A percentile compares a stretch with the other conserved stretches of the same genome.
Conservation (phyloP, 2,113 vertebrate genomes). For the Toxotes jaculatrix region DNA sequence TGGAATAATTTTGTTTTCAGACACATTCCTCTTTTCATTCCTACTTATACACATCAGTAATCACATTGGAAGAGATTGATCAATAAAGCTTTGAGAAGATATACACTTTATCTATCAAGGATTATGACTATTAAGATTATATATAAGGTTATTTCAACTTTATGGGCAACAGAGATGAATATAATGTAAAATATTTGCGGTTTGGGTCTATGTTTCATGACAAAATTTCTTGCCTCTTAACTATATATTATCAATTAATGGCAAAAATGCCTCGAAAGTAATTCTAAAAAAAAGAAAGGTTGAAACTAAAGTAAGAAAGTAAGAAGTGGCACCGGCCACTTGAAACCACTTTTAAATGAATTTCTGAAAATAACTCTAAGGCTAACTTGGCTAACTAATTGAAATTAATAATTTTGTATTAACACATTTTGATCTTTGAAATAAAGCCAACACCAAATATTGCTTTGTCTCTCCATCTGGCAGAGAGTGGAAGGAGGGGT, state of each 20-base stretch:
- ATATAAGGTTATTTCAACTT: too few species aligned
- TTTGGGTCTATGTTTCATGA: too few species aligned
- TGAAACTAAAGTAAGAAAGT: not conserved
- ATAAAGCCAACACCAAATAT: not conserved
- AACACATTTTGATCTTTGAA: conserved; percentile 1
- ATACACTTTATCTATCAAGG: too few species aligned
- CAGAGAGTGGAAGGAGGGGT: not conserved
- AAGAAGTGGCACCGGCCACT: not conserved
- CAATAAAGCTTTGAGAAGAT: too few species aligned
- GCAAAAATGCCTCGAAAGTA: not conserved
- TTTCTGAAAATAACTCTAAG: not conserved
- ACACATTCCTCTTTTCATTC: too few species aligned
- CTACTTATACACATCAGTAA: too few species aligned
- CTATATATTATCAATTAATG: not conserved
- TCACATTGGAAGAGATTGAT: too few species aligned
- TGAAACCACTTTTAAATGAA: not conserved
- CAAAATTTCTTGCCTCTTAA: not conserved
- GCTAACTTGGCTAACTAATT: not conserved
- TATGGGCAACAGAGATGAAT: too few species aligned
- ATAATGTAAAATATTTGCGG: too few species aligned
- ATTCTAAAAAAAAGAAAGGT: not conserved
- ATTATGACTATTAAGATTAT: too few species aligned
- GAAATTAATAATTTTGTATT: not conserved
- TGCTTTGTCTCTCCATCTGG: not conserved
- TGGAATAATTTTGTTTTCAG: too few species aligned